Evolutionary conservation across 2,888 invertebrate species (phyloP).

Genomic region (Caenorhabditis sulstoni): DNA sequence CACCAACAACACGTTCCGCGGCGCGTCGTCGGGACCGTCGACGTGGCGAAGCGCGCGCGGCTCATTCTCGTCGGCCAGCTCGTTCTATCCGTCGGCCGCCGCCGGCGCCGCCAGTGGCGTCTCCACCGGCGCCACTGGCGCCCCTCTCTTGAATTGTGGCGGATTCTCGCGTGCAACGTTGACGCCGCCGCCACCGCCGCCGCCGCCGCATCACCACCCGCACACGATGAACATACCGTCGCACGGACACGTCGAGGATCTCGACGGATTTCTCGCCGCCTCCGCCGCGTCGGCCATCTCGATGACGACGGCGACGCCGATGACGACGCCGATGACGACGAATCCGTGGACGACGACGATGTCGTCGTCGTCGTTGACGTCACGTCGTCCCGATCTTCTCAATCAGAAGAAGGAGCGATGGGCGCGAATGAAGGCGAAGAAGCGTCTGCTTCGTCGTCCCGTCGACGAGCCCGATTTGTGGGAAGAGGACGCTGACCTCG

Average conservation of each 20-base stretch:
- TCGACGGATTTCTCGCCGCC: constrained; percentile 23
- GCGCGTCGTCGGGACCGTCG: constrained; percentile 30
- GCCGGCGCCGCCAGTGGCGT: neutral
- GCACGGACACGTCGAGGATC: constrained; percentile 50
- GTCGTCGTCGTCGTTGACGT: no score
- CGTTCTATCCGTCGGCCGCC: constrained; percentile 35
- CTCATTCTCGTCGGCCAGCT: constrained; percentile 57
- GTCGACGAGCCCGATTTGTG: constrained; percentile 42
- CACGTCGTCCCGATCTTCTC: no score
- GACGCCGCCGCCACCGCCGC: no score
- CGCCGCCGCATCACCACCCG: no score
- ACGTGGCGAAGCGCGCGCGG: constrained; percentile 47
- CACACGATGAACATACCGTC: constrained; percentile 40
- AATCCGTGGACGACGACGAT: no score
- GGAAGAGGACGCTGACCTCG: constrained; percentile 52
- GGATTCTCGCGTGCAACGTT: no score
- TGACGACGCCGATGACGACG: no score
- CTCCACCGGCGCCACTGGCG: neutral
- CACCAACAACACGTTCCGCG: constrained; percentile 11
- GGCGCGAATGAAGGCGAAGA: constrained; percentile 60
- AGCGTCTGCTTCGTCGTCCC: constrained; percentile 50
- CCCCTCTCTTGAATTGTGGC: no score
- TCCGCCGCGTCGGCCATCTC: neutral
- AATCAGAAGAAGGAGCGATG: constrained; percentile 45
- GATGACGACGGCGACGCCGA: no score